Base-by-base conservation (phyloP, 2,888 invertebrate species). In the Biston stratarius region DNA sequence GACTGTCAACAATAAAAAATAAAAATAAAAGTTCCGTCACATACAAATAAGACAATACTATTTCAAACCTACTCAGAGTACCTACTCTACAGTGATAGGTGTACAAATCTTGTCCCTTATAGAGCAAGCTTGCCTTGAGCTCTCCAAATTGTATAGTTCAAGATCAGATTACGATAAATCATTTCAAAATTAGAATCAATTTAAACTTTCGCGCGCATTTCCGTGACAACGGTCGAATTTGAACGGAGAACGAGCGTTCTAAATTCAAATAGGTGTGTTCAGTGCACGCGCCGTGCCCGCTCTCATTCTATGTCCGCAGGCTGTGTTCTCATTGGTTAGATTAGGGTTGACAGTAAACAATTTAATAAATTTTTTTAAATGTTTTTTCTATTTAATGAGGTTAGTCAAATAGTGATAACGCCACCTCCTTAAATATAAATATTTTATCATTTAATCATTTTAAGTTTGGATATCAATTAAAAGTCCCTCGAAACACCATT, bases 151-250 rank as follows among this genome's bases (percentile, higher is more conserved):
- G 64, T 69, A 71, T 66, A 69, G 69, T 72, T 70, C 72, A 73
- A 71, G 73, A 72, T 75, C 73, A 65, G 70, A 71, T 70, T 38
- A 70, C 71, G 67, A 73, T 75, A 75, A 73, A 75, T 73, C 73
- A 72, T 72, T 72, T 69, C 66, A 59, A 71, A 70, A 72, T 64
- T 62, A 60, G 71, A 73, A 73, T 76, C 73, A 73, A 75, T 75
- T 74, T 73, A 70, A 70, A 74, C 70, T 69, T 74, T 73, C 68
- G 72, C 73, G 68, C 66, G 68, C 75, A 72, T 78, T 83, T 85
- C 83, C 88, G 85, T 85, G 89, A 88, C 88, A 87, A 83, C 82
- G 81, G 83, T 86, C 83, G 81, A 86, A 88, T 86, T 86, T 83
- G 81, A 75, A 85, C 85, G 80, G 77, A 73, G 77, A 74, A 77